Percentiles rank a stretch among this genome's conserved stretches.
phyloP scores from a whole-genome alignment of 2,113 vertebrate species.

The Porphyrio hochstetteri region DNA sequence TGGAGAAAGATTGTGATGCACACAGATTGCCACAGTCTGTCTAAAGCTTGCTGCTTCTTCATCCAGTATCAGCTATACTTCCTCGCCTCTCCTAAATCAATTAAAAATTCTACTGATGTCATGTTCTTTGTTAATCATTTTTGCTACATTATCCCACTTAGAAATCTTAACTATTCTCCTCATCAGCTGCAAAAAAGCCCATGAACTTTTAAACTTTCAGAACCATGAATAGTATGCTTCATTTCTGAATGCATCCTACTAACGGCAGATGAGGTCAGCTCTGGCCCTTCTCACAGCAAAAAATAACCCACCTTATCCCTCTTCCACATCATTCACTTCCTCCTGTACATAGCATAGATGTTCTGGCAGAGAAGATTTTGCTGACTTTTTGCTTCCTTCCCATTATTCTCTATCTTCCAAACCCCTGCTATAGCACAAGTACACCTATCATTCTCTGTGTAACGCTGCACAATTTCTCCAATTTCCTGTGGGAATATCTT shows the following conservation, averaged over 20 bases:
- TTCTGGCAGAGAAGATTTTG: neutral
- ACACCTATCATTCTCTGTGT: neutral
- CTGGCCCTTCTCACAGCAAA: neutral
- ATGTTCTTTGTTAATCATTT: neutral
- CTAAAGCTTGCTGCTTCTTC: neutral
- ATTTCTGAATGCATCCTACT: neutral
- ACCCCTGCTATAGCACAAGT: neutral
- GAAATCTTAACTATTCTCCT: neutral
- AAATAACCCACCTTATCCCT: neutral
- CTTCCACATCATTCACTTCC: neutral
- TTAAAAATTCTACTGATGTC: neutral
- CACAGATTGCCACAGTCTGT: neutral
- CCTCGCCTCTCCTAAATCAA: neutral
- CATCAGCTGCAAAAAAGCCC: neutral
- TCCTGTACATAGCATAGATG: neutral
- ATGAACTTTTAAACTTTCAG: neutral
- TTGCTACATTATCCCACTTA: neutral
- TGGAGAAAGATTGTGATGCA: neutral
- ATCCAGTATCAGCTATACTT: neutral
- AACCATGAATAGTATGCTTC: neutral
- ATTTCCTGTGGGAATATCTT: neutral
- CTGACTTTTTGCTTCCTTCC: slow-evolving; percentile 28
- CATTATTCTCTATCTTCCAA: neutral
- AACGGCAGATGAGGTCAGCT: neutral
- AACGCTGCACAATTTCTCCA: neutral